Percentiles rank a stretch among this genome's conserved stretches.
Evolutionary conservation across 2,888 invertebrate genomes (phyloP).

Genomic region (Melieria picta): DNA sequence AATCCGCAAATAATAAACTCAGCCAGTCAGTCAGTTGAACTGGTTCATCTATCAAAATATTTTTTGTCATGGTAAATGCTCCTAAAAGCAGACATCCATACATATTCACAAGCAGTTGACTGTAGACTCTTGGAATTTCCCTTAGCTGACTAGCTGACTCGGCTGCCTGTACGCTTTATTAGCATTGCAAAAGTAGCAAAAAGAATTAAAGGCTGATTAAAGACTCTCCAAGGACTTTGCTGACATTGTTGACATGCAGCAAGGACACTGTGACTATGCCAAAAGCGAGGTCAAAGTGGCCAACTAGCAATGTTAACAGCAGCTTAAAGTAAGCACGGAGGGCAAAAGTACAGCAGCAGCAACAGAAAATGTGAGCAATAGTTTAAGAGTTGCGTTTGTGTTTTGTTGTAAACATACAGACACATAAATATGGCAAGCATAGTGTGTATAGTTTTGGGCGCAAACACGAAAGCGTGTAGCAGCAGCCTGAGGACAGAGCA

Average conservation of each 20-base stretch:
- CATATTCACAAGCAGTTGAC: slow-evolving; percentile 25
- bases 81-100: slow-evolving; percentile 19
- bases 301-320: slow-evolving; percentile 28
- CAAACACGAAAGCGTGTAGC: too few relatives aligned
- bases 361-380: not conserved
- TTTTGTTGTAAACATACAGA: not conserved
- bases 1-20: slow-evolving; percentile 26
- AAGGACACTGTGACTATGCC: too few relatives aligned
- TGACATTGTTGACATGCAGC: too few relatives aligned
- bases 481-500: too few relatives aligned
- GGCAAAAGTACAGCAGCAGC: slow-evolving; percentile 5
- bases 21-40: not conserved
- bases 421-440: not conserved
- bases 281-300: too few relatives aligned
- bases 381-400: too few relatives aligned
- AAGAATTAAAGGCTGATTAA: slow-evolving; percentile 41
- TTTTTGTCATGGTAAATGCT: slow-evolving; percentile 15
- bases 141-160: too few relatives aligned
- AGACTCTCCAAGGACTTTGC: slow-evolving; percentile 41
- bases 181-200: slow-evolving; percentile 5
- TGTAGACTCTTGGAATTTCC: not conserved
- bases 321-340: slow-evolving; percentile 16
- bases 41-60: slow-evolving; percentile 37
- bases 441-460: too few relatives aligned
- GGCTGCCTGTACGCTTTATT: not conserved